phyloP scores from a whole-genome alignment of 2,113 vertebrate genomes.

The Cyanoliseus patagonus region DNA sequence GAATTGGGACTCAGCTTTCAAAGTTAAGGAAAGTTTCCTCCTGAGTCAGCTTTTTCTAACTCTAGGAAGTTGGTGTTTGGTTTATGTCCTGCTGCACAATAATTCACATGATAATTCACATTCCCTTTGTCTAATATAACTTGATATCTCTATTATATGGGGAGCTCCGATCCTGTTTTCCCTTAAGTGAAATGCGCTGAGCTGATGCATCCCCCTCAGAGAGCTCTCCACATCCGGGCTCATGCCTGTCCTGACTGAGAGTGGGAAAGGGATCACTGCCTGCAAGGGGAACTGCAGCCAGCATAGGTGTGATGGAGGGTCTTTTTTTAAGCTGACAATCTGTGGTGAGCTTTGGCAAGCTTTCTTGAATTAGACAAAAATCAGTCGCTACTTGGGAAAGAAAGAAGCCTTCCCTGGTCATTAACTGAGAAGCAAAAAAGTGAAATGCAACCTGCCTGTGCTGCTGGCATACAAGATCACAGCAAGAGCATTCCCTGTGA shows the following conservation, averaged over 20 bases:
- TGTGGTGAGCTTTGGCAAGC: neutral
- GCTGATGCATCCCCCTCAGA: neutral
- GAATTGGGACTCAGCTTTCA: slow-evolving; percentile 41
- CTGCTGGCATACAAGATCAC: neutral
- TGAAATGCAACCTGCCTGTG: neutral
- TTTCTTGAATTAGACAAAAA: neutral
- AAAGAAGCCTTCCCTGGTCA: neutral
- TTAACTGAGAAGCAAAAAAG: slow-evolving; percentile 35
- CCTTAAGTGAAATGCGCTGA: neutral
- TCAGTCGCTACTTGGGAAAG: neutral
- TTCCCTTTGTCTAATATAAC: slow-evolving; percentile 41
- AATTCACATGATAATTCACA: slow-evolving; percentile 36
- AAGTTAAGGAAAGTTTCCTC: slow-evolving; percentile 48
- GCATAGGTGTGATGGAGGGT: neutral
- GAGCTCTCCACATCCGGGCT: neutral
- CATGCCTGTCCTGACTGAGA: neutral
- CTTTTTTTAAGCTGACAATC: slow-evolving; percentile 9
- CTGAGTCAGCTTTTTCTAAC: slow-evolving; percentile 49
- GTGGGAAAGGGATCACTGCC: neutral
- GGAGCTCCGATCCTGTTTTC: neutral
- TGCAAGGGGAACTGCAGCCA: neutral
- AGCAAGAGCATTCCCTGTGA: neutral
- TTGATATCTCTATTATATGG: slow-evolving; percentile 52
- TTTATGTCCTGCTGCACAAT: slow-evolving; percentile 51
- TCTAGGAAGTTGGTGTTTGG: slow-evolving; percentile 47